Evolutionary conservation across 1,140 invertebrate species (phyloP).

Genomic region (Triops cancriformis): DNA sequence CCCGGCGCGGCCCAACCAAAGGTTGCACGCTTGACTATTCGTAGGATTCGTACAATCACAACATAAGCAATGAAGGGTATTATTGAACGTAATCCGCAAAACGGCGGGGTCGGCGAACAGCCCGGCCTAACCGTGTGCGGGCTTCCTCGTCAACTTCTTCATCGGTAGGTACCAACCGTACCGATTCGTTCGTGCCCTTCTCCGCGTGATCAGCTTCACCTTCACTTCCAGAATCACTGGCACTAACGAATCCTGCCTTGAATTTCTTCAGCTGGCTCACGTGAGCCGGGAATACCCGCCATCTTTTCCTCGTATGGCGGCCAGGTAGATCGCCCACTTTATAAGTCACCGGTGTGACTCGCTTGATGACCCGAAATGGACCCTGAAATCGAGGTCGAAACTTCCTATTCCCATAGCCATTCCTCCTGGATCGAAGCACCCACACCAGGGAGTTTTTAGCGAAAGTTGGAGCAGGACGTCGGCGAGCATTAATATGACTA

Average conservation of each 20-base stretch:
- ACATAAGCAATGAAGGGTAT: not conserved
- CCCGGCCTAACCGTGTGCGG: not conserved
- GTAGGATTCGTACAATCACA: not conserved
- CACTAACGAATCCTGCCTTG: not conserved
- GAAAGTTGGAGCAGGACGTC: not conserved
- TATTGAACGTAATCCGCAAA: not conserved
- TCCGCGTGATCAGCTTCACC: not conserved
- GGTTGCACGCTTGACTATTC: not conserved
- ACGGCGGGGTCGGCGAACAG: not conserved
- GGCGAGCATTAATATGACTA: not conserved
- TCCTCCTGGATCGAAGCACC: not conserved
- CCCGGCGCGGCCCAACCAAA: not conserved
- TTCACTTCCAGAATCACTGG: not conserved
- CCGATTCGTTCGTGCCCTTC: not conserved
- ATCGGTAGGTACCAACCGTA: not conserved
- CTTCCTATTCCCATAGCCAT: not conserved
- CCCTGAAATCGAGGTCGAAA: conserved; percentile 19
- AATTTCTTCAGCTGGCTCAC: conserved; percentile 14
- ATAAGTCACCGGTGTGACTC: conserved; percentile 16
- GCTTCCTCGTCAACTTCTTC: not conserved
- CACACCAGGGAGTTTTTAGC: not conserved
- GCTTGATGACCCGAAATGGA: conserved; percentile 19
- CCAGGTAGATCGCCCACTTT: conserved; percentile 12
- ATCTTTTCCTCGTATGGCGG: not conserved
- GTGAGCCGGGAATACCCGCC: not conserved